These are phyloP conservation scores for Mola mola DNA, from an alignment of 2,113 vertebrate genomes.

Conservation along the genomic window DNA sequence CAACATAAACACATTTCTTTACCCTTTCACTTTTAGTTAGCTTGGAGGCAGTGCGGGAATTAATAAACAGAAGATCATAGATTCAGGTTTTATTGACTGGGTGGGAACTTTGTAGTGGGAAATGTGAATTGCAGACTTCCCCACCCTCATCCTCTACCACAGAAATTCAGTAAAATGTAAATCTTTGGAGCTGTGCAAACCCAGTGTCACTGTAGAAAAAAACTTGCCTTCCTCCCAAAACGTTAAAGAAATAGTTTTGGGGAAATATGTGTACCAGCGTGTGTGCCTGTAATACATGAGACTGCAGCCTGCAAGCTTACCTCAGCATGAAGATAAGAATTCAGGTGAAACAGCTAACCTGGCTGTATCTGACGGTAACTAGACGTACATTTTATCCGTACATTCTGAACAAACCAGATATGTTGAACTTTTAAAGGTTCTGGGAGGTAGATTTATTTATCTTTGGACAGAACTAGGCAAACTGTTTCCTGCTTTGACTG, in stretches of 20 bases:
- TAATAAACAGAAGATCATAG: slow-evolving; percentile 28
- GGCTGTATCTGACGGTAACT: too few species aligned
- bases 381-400: too few species aligned
- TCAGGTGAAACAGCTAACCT: too few species aligned
- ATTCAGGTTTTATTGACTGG: slow-evolving; percentile 30
- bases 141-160: not conserved
- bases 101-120: slow-evolving; percentile 25
- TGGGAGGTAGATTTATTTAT: not conserved
- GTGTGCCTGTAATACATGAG: not conserved
- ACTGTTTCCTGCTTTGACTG: too few species aligned
- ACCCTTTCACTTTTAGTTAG: slow-evolving; percentile 16
- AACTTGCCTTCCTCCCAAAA: not conserved
- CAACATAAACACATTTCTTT: slow-evolving; percentile 39
- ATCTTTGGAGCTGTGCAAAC: not conserved
- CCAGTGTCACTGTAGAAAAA: not conserved
- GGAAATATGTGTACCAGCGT: not conserved
- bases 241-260: not conserved
- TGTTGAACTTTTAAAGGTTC: not conserved
- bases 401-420: not conserved
- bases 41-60: slow-evolving; percentile 37
- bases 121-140: slow-evolving; percentile 13
- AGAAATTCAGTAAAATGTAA: slow-evolving; percentile 10
- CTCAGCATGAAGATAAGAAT: too few species aligned
- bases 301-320: not conserved
- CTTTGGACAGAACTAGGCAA: not conserved